These are phyloP conservation scores for Solea senegalensis DNA, from an alignment of 2,113 vertebrate species.

Conservation along the genomic window DNA sequence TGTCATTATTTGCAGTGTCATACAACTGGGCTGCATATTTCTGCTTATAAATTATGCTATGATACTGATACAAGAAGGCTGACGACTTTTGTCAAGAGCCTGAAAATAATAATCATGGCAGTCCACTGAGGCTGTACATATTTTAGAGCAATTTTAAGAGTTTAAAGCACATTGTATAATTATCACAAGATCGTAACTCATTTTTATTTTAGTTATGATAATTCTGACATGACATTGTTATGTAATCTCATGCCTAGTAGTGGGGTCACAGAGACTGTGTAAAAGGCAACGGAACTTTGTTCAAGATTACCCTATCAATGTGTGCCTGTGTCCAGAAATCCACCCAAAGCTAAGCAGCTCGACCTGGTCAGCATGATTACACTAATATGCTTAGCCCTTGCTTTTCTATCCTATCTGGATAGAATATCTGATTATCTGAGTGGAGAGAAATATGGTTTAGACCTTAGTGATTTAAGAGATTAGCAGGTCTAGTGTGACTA, in stretches of 20 bases:
- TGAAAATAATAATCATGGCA: no score
- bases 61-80: no score
- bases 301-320: constrained; percentile 18
- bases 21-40: no score
- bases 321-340: constrained; percentile 54
- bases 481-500: constrained; percentile 44
- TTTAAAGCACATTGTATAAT: no score
- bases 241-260: neutral
- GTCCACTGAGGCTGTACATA: no score
- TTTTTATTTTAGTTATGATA: no score
- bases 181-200: no score
- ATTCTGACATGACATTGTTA: no score
- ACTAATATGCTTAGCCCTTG: constrained; percentile 66
- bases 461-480: constrained; percentile 60
- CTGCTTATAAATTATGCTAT: no score
- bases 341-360: constrained; percentile 62
- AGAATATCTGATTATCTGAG: constrained; percentile 49
- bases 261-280: neutral
- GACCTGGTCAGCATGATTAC: constrained; percentile 68
- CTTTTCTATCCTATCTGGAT: constrained; percentile 62
- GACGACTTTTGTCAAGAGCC: no score
- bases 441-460: constrained; percentile 63
- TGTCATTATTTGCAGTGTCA: no score
- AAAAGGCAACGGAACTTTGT: constrained; percentile 29
- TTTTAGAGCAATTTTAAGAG: no score